These are phyloP conservation scores for Pollenia amentaria DNA, from an alignment of 2,888 invertebrate genomes.

Conservation along the genomic window DNA sequence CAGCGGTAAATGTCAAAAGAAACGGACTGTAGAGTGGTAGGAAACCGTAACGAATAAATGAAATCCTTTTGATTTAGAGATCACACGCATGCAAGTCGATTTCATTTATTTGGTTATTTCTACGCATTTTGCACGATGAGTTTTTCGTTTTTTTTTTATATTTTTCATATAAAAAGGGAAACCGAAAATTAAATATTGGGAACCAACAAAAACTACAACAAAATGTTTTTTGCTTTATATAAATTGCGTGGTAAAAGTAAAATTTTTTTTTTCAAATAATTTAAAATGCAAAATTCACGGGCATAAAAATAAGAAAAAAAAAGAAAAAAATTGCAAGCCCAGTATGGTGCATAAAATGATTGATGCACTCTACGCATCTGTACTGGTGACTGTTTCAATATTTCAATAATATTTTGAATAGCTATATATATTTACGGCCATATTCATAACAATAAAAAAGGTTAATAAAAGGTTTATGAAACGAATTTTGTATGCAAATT, in stretches of 20 bases:
- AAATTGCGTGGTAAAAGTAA: constrained; percentile 59
- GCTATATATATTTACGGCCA: no score
- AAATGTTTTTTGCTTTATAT: constrained; percentile 26
- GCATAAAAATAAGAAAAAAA: constrained; percentile 26
- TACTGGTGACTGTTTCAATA: background rate
- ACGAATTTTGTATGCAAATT: no score
- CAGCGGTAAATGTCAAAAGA: constrained; percentile 74
- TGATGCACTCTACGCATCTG: constrained; percentile 43
- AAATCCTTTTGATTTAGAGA: constrained; percentile 70
- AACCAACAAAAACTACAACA: constrained; percentile 28
- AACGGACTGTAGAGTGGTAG: constrained; percentile 55
- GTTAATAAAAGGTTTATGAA: no score
- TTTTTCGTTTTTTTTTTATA: constrained; percentile 1
- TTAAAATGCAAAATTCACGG: constrained; percentile 71
- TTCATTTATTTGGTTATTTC: constrained; percentile 44
- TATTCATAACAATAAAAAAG: no score
- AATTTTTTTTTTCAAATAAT: constrained; percentile 64
- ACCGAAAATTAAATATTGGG: constrained; percentile 67
- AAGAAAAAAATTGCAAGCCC: constrained; percentile 19
- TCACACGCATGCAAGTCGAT: constrained; percentile 68
- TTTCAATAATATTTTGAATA: no score
- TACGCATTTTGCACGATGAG: constrained; percentile 12
- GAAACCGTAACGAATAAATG: constrained; percentile 79
- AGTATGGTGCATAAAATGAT: constrained; percentile 50
- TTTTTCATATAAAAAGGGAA: constrained; percentile 64